Percentiles rank a stretch among this genome's conserved stretches.
These are phyloP conservation scores for Callipepla californica DNA, from an alignment of 2,113 vertebrate species.

Conservation along the genomic window DNA sequence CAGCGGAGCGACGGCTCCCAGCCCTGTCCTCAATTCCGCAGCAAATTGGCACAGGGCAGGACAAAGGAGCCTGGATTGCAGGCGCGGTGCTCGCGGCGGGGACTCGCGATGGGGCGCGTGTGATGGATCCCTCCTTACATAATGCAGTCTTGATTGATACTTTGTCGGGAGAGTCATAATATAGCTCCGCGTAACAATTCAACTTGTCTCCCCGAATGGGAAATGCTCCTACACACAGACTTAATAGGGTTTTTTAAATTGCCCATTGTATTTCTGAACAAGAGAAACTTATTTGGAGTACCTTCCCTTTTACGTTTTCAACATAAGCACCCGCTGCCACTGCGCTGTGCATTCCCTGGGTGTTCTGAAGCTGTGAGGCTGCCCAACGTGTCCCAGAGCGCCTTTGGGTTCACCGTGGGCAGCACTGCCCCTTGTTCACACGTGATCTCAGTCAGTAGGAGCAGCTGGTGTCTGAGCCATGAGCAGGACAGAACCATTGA, in stretches of 20 bases:
- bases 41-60: constrained; percentile 47
- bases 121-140: constrained; percentile 26
- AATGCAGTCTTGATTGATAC: constrained; percentile 68
- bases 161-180: constrained; percentile 13
- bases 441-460: rapidly evolving
- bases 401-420: rapidly evolving
- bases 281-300: constrained; percentile 58
- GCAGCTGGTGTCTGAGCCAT: background rate
- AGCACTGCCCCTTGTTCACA: background rate
- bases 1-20: constrained; percentile 18
- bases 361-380: rapidly evolving
- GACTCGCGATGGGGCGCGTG: background rate
- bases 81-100: constrained; percentile 15
- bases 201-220: constrained; percentile 32
- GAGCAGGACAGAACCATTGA: background rate
- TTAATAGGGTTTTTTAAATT: constrained; percentile 47
- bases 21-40: constrained; percentile 13
- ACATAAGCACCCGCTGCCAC: background rate
- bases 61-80: constrained; percentile 61
- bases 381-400: rapidly evolving
- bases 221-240: constrained; percentile 49
- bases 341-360: background rate
- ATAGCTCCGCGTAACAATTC: background rate
- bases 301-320: background rate
- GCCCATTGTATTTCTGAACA: constrained; percentile 70